Base-by-base conservation (phyloP, 2,797 vertebrate genomes). In the Channa striata region DNA sequence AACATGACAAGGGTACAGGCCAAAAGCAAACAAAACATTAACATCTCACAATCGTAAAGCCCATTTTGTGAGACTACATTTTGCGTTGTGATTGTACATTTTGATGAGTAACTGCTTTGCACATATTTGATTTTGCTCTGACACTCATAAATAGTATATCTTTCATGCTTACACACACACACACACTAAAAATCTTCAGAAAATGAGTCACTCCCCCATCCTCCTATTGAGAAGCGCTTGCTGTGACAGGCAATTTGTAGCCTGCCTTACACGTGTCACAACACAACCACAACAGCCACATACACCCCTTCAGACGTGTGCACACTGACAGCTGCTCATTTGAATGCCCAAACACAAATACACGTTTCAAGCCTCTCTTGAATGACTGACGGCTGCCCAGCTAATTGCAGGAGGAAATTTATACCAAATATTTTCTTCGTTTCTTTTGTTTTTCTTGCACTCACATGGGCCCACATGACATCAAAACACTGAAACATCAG, bases 241-340 rank as follows among this genome's bases (percentile, higher is more conserved):
- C 83, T 86, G 58, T 90, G 89, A 91, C 89, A 90, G 73, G 80
- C 80, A 87, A 88, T 91, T 89, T 91, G 84, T 87, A 81, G 80
- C 40, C 67, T 80, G 78, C 74, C 78, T 84, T 78, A 84, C 82
- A 86, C 83, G 82, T 91, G 88, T 91, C 90, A 91, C 83, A 91
- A 87, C 87, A 88, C 60, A 71, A 72, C 61, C 54, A 69, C 65
- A 78, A 76, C 62, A 88, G 65, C 69, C 67, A 76, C 65, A 80
- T 25, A 69, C 71, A 82, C 72, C 48, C 59, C 36, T 56, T 68
- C 69, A 80, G 7, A 74, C 47, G 63, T 66, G 72, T 68, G 50
- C 56, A 59, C 59, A 58, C 40, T 25, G 43, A 71, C 77, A 70
- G 65, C 36, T 8, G 52, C 50, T 74, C 53, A 40, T 53, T 25